phyloP scores from a whole-genome alignment of 1,140 invertebrate genomes.

The Arion vulgaris region DNA sequence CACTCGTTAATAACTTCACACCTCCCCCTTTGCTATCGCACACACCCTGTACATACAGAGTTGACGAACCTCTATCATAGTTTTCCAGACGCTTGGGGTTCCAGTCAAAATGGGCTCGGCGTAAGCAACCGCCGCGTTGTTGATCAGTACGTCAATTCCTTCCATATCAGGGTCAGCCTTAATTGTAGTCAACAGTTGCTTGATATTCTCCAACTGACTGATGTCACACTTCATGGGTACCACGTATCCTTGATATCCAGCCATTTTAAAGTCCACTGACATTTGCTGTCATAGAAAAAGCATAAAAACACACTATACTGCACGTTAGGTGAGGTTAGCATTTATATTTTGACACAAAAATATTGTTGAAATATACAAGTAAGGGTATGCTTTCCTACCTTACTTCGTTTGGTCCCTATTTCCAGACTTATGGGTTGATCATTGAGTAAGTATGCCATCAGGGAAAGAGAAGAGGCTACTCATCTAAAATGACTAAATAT shows the following conservation, averaged over 20 bases:
- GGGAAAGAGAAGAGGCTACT: too few species aligned
- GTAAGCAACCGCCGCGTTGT: conserved; percentile 80
- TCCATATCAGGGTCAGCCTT: conserved; percentile 76
- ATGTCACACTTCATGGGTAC: conserved; percentile 78
- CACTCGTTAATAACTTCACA: too few species aligned
- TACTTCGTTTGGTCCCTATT: too few species aligned
- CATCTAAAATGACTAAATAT: too few species aligned
- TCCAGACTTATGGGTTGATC: too few species aligned
- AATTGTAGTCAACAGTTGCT: conserved; percentile 77
- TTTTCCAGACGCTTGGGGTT: conserved; percentile 71
- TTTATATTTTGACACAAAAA: too few species aligned
- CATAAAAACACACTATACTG: too few species aligned
- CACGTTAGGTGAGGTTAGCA: too few species aligned
- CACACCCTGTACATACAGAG: background rate
- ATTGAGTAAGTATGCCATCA: too few species aligned
- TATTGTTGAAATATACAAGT: too few species aligned
- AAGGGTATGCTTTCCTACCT: too few species aligned
- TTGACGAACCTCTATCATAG: conserved; percentile 75
- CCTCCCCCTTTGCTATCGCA: too few species aligned
- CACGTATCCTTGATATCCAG: conserved; percentile 46
- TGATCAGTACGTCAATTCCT: conserved; percentile 81
- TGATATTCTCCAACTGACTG: conserved; percentile 78
- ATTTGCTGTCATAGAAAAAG: conserved; percentile 44
- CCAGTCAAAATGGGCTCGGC: conserved; percentile 70
- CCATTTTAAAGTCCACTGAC: conserved; percentile 40